Evolutionary conservation across 1,140 invertebrate species (phyloP), one percentile per base, ranked within the genome.

Genomic region (Plectrocnemia conspersa): DNA sequence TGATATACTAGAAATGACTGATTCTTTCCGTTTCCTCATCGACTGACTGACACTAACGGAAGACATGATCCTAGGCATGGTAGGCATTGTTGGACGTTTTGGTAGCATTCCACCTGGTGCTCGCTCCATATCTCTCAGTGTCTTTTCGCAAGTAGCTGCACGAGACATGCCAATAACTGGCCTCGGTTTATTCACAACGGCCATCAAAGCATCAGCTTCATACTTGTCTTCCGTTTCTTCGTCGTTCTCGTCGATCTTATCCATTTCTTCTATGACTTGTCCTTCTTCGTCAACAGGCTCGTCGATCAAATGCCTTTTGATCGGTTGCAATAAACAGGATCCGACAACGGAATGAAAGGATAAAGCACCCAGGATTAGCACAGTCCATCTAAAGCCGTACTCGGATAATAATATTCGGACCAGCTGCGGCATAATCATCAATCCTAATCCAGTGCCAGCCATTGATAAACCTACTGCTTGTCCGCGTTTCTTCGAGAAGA

Each of bases 391-490:
- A 64, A 85, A 85, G 36, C 75, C 77, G 55, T 75, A 84, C 9
- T 70, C 75, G 38, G 77, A 77, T 22, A 84, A 67, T 15, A 84
- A 65, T 0, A 83, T 59, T 29, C 78, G 72, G 22, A 85, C 81
- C 50, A 82, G 75, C 63, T 86, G 84, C 11, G 86, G 86, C 78
- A 88, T 83, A 5, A 86, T 68, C 77, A 88, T 81, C 70, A 87
- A 80, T 1, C 84, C 85, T 45, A 87, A 73, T 2, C 83, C 84
- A 0, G 85, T 86, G 0, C 86, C 86, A 3, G 84, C 85, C 77
- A 88, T 81, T 0, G 85, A 85, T 15, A 86, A 69, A 0, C 86
- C 85, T 2, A 88, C 83, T 0, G 85, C 86, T 67, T 86, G 85
- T 4, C 85, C 85, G 10, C 84, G 78, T 63, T 82, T 82, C 65